These are phyloP conservation scores for Oreochromis mossambicus DNA, from an alignment of 2,797 vertebrate species.

Conservation along the genomic window DNA sequence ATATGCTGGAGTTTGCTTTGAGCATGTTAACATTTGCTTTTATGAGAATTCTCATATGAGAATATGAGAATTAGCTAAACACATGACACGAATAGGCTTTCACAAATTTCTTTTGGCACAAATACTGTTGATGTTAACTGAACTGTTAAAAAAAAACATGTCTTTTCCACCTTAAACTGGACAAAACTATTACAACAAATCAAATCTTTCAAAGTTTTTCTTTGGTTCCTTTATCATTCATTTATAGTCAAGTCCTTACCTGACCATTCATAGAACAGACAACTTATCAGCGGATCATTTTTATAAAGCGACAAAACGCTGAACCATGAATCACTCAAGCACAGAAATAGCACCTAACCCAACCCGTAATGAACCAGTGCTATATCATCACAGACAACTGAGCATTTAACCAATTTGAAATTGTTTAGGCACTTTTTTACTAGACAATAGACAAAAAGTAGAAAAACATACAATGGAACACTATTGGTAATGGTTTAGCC, in stretches of 20 bases:
- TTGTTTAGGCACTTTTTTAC: neutral
- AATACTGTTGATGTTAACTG: neutral
- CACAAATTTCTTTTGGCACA: neutral
- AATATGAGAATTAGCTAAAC: neutral
- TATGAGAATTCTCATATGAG: neutral
- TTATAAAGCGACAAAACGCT: neutral
- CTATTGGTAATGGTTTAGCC: neutral
- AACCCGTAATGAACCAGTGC: neutral
- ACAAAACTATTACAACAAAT: neutral
- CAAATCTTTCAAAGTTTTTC: neutral
- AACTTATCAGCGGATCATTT: neutral
- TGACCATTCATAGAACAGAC: neutral
- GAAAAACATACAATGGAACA: neutral
- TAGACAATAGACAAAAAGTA: neutral
- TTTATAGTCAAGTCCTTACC: neutral
- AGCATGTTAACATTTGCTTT: neutral
- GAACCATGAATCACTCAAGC: neutral
- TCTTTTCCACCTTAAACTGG: neutral
- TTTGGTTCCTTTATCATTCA: neutral
- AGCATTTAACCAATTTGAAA: neutral
- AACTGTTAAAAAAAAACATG: neutral
- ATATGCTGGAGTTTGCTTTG: constrained; percentile 8
- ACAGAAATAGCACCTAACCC: neutral
- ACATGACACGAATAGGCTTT: neutral
- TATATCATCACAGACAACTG: neutral